Base-by-base conservation (phyloP, 2,113 vertebrate genomes). In the Corydoras sp. region DNA sequence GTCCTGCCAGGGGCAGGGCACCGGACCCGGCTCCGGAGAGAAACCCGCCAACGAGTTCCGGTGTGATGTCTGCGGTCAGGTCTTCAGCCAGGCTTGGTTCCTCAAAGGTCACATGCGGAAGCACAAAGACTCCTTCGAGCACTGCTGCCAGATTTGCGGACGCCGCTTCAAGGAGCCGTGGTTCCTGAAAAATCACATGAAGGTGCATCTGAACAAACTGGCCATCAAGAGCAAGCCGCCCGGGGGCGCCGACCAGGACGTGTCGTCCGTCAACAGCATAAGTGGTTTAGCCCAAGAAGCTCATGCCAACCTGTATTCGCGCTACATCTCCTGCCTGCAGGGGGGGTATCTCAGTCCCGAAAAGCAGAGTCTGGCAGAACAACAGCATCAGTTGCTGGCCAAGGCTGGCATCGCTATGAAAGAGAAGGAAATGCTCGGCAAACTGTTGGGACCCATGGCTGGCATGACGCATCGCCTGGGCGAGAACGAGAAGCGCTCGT, bases 171-270 rank as follows among this genome's bases (percentile, higher is more conserved):
- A 99, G 69, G 97, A 99, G 82, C 97, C 97, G 64, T 99, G 97
- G 97, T 99, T 99, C 83, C 92, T 99, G 54, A 99, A 99, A 85
- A 99, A 99, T 77, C 97, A 99, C 87, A 99, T 99, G 97, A 98
- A 98, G 83, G 97, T 99, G 30, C 97, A 99, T 81, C 93, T 99
- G 78, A 99, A 99, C 83, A 99, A 99, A 77, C 84, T 99, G 61
- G 93, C 96, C 3, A 95, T 96, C 73, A 99, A 98, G 88, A 97
- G 80, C 88, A 98, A 97, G 84, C 92, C 95, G 11, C 90, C 92
- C 1, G 72, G 62, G 76, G 80, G 85, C 43, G 83, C 69, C 71
- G 89, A 89, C 65, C 88, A 90, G 68, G 88, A 90, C 49, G 79
- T 86, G 13, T 80, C 79, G 5, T 73, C 85, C 0, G 80, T 89